Evolutionary conservation across 1,140 invertebrate species (phyloP), one percentile per base, ranked within the genome.

Genomic region (Drosophila willistoni): DNA sequence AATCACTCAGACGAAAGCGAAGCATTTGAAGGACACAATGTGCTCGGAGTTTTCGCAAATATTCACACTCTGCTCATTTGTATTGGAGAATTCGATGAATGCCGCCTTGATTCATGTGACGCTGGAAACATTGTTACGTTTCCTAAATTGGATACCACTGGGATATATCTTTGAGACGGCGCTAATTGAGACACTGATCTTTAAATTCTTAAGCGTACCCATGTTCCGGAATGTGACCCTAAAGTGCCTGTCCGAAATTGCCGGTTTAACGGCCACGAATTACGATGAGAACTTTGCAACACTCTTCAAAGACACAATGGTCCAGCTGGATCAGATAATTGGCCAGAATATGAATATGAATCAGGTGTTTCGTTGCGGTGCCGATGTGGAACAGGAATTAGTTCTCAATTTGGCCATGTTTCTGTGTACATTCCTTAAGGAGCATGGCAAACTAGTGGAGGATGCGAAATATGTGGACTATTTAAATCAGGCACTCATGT

Each of bases 151-250:
- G 99, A 99, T 99, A 91, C 99, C 99, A 17, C 94, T 99, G 56
- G 99, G 99, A 12, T 99, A 99, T 91, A 99, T 99, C 91, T 99
- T 99, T 94, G 98, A 99, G 94, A 99, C 99, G 64, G 98, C 99
- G 92, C 93, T 99, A 13, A 99, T 99, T 77, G 96, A 95, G 75
- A 98, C 98, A 51, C 94, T 99, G 57, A 98, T 99, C 90, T 98
- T 96, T 90, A 99, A 99, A 95, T 99, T 99, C 94, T 94, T 99
- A 62, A 97, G 97, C 93, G 98, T 99, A 66, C 98, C 98, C 56
- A 96, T 99, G 94, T 99, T 99, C 92, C 95, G 99, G 81, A 99
- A 99, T 94, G 97, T 99, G 10, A 99, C 98, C 51, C 93, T 99
- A 62, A 99, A 99, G 92, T 99, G 98, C 94, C 94, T 99, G 73